Evolutionary conservation across 2,888 invertebrate species (phyloP), one percentile per base, ranked within the genome.

Genomic region (Lamellibrachia satsuma): DNA sequence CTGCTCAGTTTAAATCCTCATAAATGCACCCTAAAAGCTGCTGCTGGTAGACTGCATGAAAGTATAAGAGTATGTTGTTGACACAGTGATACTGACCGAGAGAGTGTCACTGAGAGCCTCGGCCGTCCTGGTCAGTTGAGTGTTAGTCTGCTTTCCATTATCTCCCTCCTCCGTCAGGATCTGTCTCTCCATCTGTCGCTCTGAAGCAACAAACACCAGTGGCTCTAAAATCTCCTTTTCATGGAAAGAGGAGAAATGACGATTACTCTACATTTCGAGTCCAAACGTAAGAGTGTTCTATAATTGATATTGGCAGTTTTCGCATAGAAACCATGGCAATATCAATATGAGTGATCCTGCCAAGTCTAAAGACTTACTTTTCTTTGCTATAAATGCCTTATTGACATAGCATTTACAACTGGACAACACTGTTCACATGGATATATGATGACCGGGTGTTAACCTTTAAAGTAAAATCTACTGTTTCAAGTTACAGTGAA

Each of bases 131-230:
- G 94, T 95, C 52, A 96, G 93, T 55, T 95, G 94, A 52, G 93
- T 92, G 93, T 95, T 95, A 15, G 95, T 95, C 39, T 93, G 91
- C 52, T 94, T 94, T 27, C 95, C 94, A 52, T 94, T 93, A 39
- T 94, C 94, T 93, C 95, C 95, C 91, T 95, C 94, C 51, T 96
- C 96, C 52, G 93, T 90, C 55, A 96, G 93, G 57, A 96, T 93
- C 55, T 95, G 94, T 92, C 93, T 93, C 92, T 96, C 96, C 52
- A 95, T 93, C 91, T 93, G 94, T 94, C 95, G 95, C 92, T 95
- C 96, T 96, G 93, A 39, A 95, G 94, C 90, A 60, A 92, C 90
- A 90, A 92, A 92, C 92, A 92, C 39, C 52, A 55, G 22, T 0
- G 22, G 90, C n/a, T 90, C 27, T 90, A 51, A 92, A 52, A 92